Conservation (phyloP, 2,113 vertebrate genomes). For the Pteropus alecto region DNA sequence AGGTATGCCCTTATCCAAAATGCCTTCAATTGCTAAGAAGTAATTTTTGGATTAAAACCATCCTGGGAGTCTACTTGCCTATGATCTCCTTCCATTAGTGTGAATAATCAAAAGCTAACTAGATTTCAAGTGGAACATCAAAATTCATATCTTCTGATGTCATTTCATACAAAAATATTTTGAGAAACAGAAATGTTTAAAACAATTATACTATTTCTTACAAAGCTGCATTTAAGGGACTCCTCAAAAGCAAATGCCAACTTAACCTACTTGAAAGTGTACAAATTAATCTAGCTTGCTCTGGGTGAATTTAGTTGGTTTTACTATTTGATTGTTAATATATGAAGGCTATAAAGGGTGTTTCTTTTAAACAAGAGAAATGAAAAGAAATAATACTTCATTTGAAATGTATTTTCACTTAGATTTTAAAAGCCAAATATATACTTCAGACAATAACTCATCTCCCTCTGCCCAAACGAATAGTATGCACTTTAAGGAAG, state of each 20-base stretch:
- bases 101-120: constrained; percentile 54
- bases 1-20: neutral
- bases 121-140: neutral
- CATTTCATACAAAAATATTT: constrained; percentile 31
- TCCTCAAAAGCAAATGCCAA: constrained; percentile 29
- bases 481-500: constrained; percentile 11
- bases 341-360: neutral
- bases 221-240: constrained; percentile 29
- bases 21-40: constrained; percentile 1
- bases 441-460: neutral
- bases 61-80: neutral
- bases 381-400: neutral
- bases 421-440: constrained; percentile 40
- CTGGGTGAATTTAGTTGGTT: neutral
- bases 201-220: constrained; percentile 1
- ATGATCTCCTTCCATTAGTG: neutral
- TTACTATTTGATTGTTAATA: neutral
- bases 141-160: neutral
- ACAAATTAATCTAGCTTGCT: constrained; percentile 23
- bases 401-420: neutral
- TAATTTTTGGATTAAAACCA: neutral
- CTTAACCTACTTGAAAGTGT: constrained; percentile 23
- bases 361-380: constrained; percentile 38
- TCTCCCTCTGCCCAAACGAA: neutral
- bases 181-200: constrained; percentile 19